Percentiles rank a stretch among this genome's conserved stretches.
Conservation (phyloP, 2,797 vertebrate species). For the Pyrocephalus nanus region DNA sequence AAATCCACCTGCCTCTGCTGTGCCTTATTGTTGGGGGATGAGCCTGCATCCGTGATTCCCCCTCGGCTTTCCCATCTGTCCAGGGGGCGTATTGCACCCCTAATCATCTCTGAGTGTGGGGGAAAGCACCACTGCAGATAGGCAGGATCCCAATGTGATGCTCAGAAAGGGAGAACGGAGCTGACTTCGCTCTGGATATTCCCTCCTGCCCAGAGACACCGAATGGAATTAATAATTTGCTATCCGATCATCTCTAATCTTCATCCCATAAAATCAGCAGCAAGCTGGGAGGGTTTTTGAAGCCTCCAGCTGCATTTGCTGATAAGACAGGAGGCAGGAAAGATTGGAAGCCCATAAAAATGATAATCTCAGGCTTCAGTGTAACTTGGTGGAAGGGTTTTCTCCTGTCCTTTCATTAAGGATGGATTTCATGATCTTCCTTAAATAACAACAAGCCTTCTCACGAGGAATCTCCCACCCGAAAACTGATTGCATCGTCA, state of each 20-base stretch:
- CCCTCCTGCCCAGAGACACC: slow-evolving; percentile 17
- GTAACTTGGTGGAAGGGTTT: slow-evolving; percentile 62
- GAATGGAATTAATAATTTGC: slow-evolving; percentile 63
- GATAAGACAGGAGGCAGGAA: slow-evolving; percentile 64
- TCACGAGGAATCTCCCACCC: background rate
- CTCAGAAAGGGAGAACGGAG: slow-evolving; percentile 8
- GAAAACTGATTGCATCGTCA: background rate
- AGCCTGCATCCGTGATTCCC: background rate
- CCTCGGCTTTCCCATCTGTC: background rate
- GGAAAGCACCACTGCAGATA: background rate
- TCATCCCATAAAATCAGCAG: slow-evolving; percentile 64
- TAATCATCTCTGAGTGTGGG: background rate
- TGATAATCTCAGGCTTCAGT: slow-evolving; percentile 57
- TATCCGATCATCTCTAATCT: slow-evolving; percentile 71
- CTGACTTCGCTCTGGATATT: slow-evolving; percentile 35
- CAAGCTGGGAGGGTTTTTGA: slow-evolving; percentile 64
- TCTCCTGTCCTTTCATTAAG: slow-evolving; percentile 51
- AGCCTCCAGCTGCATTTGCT: slow-evolving; percentile 67
- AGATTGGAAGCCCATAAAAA: slow-evolving; percentile 67
- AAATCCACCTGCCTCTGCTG: background rate
- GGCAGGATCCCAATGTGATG: background rate
- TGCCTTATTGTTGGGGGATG: background rate
- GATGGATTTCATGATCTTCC: slow-evolving; percentile 48
- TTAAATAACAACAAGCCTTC: slow-evolving; percentile 47
- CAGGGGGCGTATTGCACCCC: background rate